Base-by-base conservation (phyloP, 2,888 invertebrate species). In the Idaea straminata region DNA sequence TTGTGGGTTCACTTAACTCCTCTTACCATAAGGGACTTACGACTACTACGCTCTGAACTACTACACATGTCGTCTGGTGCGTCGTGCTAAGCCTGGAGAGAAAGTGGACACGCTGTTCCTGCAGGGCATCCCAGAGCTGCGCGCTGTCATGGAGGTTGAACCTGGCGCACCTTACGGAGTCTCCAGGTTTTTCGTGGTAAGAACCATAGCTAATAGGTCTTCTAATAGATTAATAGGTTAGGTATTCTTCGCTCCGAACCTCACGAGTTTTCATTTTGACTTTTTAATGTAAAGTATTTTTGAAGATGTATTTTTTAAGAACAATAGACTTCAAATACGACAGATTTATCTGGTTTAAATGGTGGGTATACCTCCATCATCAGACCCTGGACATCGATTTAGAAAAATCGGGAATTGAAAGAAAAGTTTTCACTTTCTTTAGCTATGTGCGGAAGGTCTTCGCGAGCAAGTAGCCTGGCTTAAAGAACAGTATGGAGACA, bases 391-490 rank as follows among this genome's bases (percentile, higher is more conserved):
- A 25, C 3, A 25, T 25, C 3, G 3, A 25, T 25, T 25, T 25
- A 25, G 25, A 25, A 25, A 25, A 25, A 25, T 25, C 25, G 3
- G 25, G 25, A 25, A n/a, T n/a, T n/a, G n/a, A n/a, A 25, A 25
- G 25, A 25, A 3, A 25, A 25, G 25, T 25, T 25, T 25, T 25
- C 25, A 25, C 3, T 2, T 2, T 35, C 71, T 68, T 5, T 74
- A 92, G 89, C 74, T 84, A 0, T 82, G 89, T 36, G 94, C 94
- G 0, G 81, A 85, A 77, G 94, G 94, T 1, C 76, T 94, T 0
- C 83, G 93, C 0, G 78, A 80, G 3, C 69, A 84, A 34, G 72
- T 94, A 15, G 77, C 80, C 0, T 92, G 91, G 87, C 71, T 94
- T 64, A 91, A 88, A 73, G 71, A 87, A 34, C 75, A 82, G 36